phyloP scores from a whole-genome alignment of 2,888 invertebrate species.

The Hyppa rectilinea region DNA sequence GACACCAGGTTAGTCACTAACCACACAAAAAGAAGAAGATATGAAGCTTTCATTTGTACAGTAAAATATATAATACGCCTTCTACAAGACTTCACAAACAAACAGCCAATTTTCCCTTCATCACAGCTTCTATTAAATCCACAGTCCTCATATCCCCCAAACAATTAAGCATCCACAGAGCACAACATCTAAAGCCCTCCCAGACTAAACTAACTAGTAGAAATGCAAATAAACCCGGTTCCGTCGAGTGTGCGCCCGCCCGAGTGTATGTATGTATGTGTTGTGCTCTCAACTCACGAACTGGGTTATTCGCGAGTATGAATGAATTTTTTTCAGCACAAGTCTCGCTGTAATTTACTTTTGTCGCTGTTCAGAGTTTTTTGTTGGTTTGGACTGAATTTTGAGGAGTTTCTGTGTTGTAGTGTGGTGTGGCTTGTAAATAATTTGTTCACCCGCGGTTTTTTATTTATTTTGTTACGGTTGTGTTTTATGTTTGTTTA shows the following conservation, averaged over 20 bases:
- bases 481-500: neutral
- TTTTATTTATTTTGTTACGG: too few species aligned
- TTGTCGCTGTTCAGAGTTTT: slow-evolving; percentile 56
- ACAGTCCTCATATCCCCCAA: neutral
- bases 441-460: slow-evolving; percentile 1
- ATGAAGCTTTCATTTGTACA: too few species aligned
- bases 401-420: slow-evolving; percentile 20
- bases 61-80: too few species aligned
- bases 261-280: slow-evolving; percentile 29
- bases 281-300: slow-evolving; percentile 65
- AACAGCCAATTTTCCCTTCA: neutral
- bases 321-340: slow-evolving; percentile 67
- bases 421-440: neutral
- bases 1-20: too few species aligned
- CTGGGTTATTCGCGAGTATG: slow-evolving; percentile 72
- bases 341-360: slow-evolving; percentile 70
- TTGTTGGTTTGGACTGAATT: slow-evolving; percentile 43
- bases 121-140: neutral
- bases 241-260: slow-evolving; percentile 29
- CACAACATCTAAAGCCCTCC: slow-evolving; percentile 32
- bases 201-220: slow-evolving; percentile 47
- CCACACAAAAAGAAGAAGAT: too few species aligned
- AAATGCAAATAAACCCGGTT: slow-evolving; percentile 45
- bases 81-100: neutral
- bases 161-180: slow-evolving; percentile 36